These are phyloP conservation scores for Amblyjoppa fuscipennis DNA, from an alignment of 2,888 invertebrate species.

Conservation along the genomic window DNA sequence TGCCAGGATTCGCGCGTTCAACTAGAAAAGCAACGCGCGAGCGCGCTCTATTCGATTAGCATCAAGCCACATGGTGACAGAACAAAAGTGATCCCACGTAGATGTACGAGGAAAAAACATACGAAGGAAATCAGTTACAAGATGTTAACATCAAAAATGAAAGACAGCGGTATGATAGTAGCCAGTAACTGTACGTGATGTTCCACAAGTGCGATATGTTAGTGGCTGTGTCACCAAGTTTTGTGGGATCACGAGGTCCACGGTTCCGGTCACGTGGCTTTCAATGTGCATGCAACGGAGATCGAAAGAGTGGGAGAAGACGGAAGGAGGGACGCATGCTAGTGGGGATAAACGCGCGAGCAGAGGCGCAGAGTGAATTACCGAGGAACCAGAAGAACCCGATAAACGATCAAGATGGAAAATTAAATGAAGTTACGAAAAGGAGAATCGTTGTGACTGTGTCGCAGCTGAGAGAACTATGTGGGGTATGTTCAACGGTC, in stretches of 20 bases:
- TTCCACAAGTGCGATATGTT: constrained; percentile 34
- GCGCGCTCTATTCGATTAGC: background rate
- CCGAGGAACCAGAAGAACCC: constrained; percentile 57
- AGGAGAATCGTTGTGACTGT: constrained; percentile 38
- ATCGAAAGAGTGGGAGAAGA: constrained; percentile 61
- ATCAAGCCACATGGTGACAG: background rate
- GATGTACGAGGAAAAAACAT: background rate
- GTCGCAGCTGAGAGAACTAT: constrained; percentile 33
- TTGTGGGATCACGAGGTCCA: constrained; percentile 64
- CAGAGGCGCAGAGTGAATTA: constrained; percentile 16
- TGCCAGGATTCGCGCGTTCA: constrained; percentile 41
- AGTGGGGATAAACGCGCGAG: constrained; percentile 60
- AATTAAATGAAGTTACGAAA: constrained; percentile 34
- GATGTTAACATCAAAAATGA: background rate
- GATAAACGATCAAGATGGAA: constrained; percentile 53
- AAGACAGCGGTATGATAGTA: background rate
- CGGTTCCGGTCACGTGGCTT: constrained; percentile 78
- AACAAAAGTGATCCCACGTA: background rate
- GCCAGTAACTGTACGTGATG: background rate
- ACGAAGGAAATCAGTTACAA: background rate
- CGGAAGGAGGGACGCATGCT: constrained; percentile 50
- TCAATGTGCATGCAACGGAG: constrained; percentile 45
- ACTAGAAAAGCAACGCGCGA: background rate
- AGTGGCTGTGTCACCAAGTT: constrained; percentile 73
- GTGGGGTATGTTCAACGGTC: constrained; percentile 57